Evolutionary conservation across 2,888 invertebrate genomes (phyloP).

Genomic region (Dioctria linearis): DNA sequence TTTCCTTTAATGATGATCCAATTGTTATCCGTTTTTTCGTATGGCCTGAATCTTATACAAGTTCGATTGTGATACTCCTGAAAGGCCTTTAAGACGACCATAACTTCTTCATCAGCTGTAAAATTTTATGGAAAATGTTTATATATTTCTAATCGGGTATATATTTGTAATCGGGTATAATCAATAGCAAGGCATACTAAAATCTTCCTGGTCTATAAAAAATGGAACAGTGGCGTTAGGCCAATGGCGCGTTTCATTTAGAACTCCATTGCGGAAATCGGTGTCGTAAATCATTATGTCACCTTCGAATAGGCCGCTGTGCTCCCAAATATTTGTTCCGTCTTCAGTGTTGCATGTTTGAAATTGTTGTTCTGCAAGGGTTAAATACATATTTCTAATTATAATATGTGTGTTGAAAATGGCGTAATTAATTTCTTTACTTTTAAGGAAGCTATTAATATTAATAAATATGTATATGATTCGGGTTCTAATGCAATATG

Average conservation of each 20-base stretch:
- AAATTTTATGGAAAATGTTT: conserved; percentile 3
- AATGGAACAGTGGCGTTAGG: conserved; percentile 73
- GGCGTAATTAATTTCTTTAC: too few species aligned
- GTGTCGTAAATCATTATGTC: conserved; percentile 74
- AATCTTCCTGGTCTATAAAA: conserved; percentile 73
- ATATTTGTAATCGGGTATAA: too few species aligned
- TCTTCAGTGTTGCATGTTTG: conserved; percentile 71
- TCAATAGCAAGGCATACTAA: conserved; percentile 67
- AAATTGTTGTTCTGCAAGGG: conserved; percentile 62
- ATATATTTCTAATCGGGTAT: not conserved
- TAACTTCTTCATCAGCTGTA: conserved; percentile 70
- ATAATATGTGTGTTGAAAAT: too few species aligned
- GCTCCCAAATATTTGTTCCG: conserved; percentile 73
- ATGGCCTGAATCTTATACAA: conserved; percentile 77
- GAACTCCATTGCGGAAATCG: conserved; percentile 70
- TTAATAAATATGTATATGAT: too few species aligned
- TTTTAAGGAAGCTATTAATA: too few species aligned
- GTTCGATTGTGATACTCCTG: conserved; percentile 76
- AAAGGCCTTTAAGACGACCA: conserved; percentile 74
- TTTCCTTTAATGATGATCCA: conserved; percentile 75
- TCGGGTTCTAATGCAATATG: too few species aligned
- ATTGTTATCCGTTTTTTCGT: conserved; percentile 73
- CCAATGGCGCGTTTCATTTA: conserved; percentile 72
- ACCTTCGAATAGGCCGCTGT: conserved; percentile 75
- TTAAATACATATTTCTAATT: too few species aligned